phyloP scores from a whole-genome alignment of 2,888 invertebrate genomes.

The Stegana nigrithorax region DNA sequence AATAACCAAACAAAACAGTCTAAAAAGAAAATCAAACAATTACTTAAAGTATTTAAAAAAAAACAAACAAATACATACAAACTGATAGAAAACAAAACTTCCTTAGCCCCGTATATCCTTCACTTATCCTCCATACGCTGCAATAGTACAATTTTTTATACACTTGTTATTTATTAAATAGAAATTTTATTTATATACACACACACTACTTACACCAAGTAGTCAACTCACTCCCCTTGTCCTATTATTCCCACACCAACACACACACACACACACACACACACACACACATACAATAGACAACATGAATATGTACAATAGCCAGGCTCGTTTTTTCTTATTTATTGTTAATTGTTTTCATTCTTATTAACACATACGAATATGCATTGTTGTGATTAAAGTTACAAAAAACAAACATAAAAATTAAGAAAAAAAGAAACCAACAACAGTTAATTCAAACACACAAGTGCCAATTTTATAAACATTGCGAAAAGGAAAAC shows the following conservation, averaged over 20 bases:
- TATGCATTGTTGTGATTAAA: slow-evolving; percentile 22
- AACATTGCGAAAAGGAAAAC: slow-evolving; percentile 25
- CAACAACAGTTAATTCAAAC: slow-evolving; percentile 37
- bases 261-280: background rate
- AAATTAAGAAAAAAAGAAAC: background rate
- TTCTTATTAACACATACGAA: background rate
- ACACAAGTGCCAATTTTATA: slow-evolving; percentile 51
- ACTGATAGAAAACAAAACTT: slow-evolving; percentile 29
- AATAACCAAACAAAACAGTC: background rate
- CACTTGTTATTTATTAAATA: slow-evolving; percentile 57
- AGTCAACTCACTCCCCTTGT: slow-evolving; percentile 66
- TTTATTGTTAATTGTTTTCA: slow-evolving; percentile 17
- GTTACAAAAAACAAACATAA: too few relatives aligned
- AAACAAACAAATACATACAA: slow-evolving; percentile 30
- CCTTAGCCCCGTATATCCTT: slow-evolving; percentile 15
- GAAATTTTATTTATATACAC: slow-evolving; percentile 65
- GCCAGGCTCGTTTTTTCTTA: slow-evolving; percentile 57
- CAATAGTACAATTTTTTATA: slow-evolving; percentile 68
- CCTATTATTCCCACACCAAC: slow-evolving; percentile 4
- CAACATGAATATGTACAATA: slow-evolving; percentile 63
- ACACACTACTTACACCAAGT: slow-evolving; percentile 54
- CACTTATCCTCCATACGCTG: slow-evolving; percentile 67
- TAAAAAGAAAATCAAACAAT: slow-evolving; percentile 41
- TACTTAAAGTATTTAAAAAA: slow-evolving; percentile 63
- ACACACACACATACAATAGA: background rate